Conservation (phyloP, 2,888 invertebrate species). For the Phymatocera aterrima region DNA sequence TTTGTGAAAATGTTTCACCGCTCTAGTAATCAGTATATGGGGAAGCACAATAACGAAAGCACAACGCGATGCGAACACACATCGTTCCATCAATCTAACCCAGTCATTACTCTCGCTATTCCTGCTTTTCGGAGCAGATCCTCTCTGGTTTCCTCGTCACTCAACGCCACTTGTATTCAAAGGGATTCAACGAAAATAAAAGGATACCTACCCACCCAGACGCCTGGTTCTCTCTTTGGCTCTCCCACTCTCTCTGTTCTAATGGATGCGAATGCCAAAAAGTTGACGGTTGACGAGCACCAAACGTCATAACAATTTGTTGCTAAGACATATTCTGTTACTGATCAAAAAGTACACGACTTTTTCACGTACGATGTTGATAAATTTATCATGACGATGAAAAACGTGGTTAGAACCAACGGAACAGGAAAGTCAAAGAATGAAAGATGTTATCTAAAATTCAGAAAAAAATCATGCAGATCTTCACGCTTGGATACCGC, state of each 20-base stretch:
- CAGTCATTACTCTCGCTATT: slow-evolving; percentile 35
- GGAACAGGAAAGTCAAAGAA: neutral
- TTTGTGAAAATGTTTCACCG: slow-evolving; percentile 1
- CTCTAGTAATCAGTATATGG: slow-evolving; percentile 15
- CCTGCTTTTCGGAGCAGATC: neutral
- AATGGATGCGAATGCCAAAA: slow-evolving; percentile 29
- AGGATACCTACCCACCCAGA: neutral
- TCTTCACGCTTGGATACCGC: neutral
- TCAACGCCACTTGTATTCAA: slow-evolving; percentile 39
- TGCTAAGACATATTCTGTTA: too few species aligned
- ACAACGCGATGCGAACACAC: slow-evolving; percentile 13
- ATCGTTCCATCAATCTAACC: slow-evolving; percentile 40
- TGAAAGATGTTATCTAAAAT: neutral
- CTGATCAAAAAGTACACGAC: too few species aligned
- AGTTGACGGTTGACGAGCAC: slow-evolving; percentile 20
- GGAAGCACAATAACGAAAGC: slow-evolving; percentile 1
- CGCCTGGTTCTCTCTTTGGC: too few species aligned
- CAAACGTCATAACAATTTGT: slow-evolving; percentile 4
- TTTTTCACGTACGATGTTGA: too few species aligned
- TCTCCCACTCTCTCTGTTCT: too few species aligned
- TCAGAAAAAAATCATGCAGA: neutral
- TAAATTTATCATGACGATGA: neutral
- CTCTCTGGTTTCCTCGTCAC: slow-evolving; percentile 19
- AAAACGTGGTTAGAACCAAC: neutral
- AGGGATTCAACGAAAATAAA: slow-evolving; percentile 24